phyloP scores from a whole-genome alignment of 2,888 invertebrate species.

The Ectemnius cavifrons region DNA sequence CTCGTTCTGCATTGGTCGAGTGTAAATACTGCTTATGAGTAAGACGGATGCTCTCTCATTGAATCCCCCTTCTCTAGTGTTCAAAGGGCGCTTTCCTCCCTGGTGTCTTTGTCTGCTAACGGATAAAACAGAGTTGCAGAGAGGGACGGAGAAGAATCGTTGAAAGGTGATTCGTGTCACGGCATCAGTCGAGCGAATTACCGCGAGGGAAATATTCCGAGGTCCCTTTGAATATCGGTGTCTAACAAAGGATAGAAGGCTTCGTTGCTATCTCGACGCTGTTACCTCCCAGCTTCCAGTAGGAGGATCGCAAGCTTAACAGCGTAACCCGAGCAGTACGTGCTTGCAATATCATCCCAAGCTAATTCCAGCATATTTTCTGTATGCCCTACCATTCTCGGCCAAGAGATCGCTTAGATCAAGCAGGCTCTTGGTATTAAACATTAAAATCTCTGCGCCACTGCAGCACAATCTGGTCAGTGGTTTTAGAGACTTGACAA shows the following conservation, averaged over 20 bases:
- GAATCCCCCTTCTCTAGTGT: no score
- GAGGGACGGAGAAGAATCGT: background rate
- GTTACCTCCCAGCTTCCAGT: conserved; percentile 14
- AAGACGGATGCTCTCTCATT: no score
- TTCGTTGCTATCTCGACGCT: conserved; percentile 11
- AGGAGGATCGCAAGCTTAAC: conserved; percentile 19
- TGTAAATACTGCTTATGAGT: no score
- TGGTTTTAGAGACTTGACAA: no score
- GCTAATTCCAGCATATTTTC: conserved; percentile 40
- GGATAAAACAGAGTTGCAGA: background rate
- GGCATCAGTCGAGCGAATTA: conserved; percentile 48
- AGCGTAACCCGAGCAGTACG: conserved; percentile 17
- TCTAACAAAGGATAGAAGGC: conserved; percentile 20
- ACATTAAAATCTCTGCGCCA: no score
- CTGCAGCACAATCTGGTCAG: no score
- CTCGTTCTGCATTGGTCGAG: no score
- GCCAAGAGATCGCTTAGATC: no score
- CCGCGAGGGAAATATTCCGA: conserved; percentile 19
- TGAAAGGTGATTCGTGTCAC: conserved; percentile 43
- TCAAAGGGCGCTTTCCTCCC: no score
- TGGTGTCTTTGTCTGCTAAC: no score
- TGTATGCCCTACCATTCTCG: conserved; percentile 16
- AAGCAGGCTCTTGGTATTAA: no score
- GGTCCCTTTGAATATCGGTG: conserved; percentile 39
- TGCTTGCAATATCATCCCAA: conserved; percentile 17